Evolutionary conservation across 2,113 vertebrate genomes (phyloP).

Genomic region (Isurus oxyrinchus): DNA sequence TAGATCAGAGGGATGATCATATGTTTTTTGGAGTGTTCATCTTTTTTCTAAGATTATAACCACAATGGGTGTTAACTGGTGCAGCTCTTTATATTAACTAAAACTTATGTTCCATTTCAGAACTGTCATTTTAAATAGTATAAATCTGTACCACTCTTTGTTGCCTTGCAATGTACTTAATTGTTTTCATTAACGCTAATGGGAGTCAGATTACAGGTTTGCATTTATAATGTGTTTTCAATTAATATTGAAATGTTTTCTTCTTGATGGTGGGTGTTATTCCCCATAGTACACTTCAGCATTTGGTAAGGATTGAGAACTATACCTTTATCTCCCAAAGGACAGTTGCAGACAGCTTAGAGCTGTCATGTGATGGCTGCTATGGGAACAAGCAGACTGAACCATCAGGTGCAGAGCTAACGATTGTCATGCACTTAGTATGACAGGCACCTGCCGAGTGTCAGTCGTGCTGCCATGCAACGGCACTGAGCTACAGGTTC

Average conservation of each 20-base stretch:
- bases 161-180: background rate
- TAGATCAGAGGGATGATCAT: background rate
- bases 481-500: background rate
- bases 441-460: background rate
- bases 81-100: background rate
- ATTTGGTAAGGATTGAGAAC: background rate
- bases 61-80: background rate
- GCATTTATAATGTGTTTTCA: conserved; percentile 31
- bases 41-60: background rate
- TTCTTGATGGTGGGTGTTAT: background rate
- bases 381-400: conserved; percentile 27
- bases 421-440: background rate
- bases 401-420: conserved; percentile 15
- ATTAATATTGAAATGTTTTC: conserved; percentile 30
- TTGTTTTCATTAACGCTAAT: conserved; percentile 12
- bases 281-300: background rate
- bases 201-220: background rate
- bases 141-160: background rate
- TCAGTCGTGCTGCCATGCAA: background rate
- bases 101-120: background rate
- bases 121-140: background rate
- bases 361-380: conserved; percentile 22
- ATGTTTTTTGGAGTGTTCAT: background rate
- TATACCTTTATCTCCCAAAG: background rate
- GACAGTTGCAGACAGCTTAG: background rate